Evolutionary conservation across 2,113 vertebrate genomes (phyloP).

Genomic region (Pachycephala philippinensis): DNA sequence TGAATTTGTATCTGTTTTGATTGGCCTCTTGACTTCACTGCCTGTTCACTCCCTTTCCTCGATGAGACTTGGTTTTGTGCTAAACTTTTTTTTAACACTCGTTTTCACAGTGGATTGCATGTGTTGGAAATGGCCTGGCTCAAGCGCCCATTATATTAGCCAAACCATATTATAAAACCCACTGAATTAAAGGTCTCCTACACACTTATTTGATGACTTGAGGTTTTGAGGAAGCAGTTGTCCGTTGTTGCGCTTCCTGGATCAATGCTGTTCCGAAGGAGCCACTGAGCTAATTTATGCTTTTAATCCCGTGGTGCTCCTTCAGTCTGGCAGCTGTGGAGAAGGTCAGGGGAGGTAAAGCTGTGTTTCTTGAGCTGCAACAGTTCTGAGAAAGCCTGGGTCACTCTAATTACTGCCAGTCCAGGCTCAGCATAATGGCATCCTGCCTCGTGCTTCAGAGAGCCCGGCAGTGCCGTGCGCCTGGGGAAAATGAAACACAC

Average conservation of each 20-base stretch:
- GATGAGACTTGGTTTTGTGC: background rate
- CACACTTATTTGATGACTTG: background rate
- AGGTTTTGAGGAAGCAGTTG: background rate
- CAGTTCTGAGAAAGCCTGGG: slow-evolving; percentile 9
- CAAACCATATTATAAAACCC: background rate
- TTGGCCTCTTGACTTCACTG: background rate
- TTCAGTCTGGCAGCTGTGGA: slow-evolving; percentile 5
- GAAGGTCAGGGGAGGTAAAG: slow-evolving; percentile 25
- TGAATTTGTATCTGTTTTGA: background rate
- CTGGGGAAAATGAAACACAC: slow-evolving; percentile 13
- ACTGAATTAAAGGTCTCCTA: background rate
- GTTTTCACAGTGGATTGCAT: background rate
- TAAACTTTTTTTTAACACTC: background rate
- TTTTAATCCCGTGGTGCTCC: background rate
- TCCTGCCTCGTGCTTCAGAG: slow-evolving; percentile 1
- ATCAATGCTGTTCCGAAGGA: slow-evolving; percentile 29
- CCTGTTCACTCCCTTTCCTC: background rate
- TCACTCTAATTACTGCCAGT: slow-evolving; percentile 42
- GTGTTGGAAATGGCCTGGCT: background rate
- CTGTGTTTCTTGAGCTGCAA: slow-evolving; percentile 17
- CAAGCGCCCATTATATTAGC: background rate
- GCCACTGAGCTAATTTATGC: slow-evolving; percentile 33
- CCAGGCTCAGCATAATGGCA: slow-evolving; percentile 6
- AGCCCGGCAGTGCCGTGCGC: background rate
- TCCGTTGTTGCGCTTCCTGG: background rate